Base-by-base conservation (phyloP, 2,113 vertebrate genomes). In the Romanogobio albipinnatus region DNA sequence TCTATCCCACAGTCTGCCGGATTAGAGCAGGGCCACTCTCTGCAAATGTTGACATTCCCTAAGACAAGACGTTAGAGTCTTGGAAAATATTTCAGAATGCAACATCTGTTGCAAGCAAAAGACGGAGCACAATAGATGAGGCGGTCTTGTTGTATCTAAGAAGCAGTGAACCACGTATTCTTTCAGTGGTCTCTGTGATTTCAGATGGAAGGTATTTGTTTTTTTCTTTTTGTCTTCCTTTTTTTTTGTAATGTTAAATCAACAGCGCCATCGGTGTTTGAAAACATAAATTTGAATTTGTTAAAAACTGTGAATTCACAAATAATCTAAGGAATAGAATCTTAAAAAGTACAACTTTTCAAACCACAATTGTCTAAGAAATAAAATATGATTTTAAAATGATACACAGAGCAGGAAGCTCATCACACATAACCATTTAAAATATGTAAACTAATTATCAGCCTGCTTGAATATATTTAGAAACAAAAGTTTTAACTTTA, bases 21-120 rank as follows among this genome's bases (percentile, higher is more conserved):
- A 89, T 84, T 86, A 87, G 88, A 89, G 66, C 58, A 75, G 82
- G 79, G 62, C 78, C 86, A 89, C 84, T 85, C 89, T 85, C 61
- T 61, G 84, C 75, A 86, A 86, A 89, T 81, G 86, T 85, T 89
- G 88, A 89, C 88, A 87, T 74, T 89, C 87, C 84, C 83, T 33
- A 71, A 82, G 56, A 70, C 49, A 39, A 83, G 81, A 74, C 53
- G 71, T 83, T 73, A 14, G 82, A 24, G 61, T 82, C 86, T 82
- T 51, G 39, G 80, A 85, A 84, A 89, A 86, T 83, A 85, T 85
- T 83, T 86, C 73, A 81, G 83, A 80, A 79, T 58, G 75, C 77
- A 85, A 76, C 26, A 59, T 82, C 70, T 82, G 74, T 61, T 77
- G 66, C 51, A 39, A 76, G 70, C 75, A 24, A 86, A 79, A n/a